Percentiles rank a stretch among this genome's conserved stretches.
phyloP scores from a whole-genome alignment of 2,888 invertebrate species.

The Ochropleura plecta region DNA sequence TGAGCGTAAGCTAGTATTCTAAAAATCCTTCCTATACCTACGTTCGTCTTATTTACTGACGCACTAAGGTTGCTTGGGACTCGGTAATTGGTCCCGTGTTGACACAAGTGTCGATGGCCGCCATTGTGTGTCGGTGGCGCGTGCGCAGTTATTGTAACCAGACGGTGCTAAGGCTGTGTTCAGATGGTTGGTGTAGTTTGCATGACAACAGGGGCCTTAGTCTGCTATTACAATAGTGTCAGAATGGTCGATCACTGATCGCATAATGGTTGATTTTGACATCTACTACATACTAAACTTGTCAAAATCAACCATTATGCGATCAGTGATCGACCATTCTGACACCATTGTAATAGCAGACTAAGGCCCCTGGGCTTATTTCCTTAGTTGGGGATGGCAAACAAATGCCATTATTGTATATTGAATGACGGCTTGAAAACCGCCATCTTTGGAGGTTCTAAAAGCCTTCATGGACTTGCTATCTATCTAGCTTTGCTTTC shows the following conservation, averaged over 20 bases:
- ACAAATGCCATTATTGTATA: background rate
- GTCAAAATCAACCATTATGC: no score
- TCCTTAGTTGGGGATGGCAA: background rate
- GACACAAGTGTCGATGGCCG: conserved; percentile 60
- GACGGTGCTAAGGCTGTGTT: conserved; percentile 40
- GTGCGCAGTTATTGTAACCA: conserved; percentile 63
- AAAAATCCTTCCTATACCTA: conserved; percentile 9
- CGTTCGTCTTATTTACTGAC: conserved; percentile 43
- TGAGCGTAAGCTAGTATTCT: no score
- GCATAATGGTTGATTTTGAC: no score
- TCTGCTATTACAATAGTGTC: no score
- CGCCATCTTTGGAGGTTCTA: background rate
- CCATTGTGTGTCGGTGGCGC: conserved; percentile 58
- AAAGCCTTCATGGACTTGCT: background rate
- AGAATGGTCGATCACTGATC: no score
- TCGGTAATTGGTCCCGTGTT: conserved; percentile 54
- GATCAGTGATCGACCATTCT: no score
- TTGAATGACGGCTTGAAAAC: background rate
- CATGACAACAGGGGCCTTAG: conserved; percentile 9
- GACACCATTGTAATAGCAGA: no score
- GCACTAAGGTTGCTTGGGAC: conserved; percentile 44
- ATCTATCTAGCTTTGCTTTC: background rate
- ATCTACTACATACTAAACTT: no score
- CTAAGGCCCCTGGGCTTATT: background rate
- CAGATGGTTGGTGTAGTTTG: conserved; percentile 23